Evolutionary conservation across 2,888 invertebrate species (phyloP), one percentile per base, ranked within the genome.

Genomic region (Scaptodrosophila latifasciaeformis): DNA sequence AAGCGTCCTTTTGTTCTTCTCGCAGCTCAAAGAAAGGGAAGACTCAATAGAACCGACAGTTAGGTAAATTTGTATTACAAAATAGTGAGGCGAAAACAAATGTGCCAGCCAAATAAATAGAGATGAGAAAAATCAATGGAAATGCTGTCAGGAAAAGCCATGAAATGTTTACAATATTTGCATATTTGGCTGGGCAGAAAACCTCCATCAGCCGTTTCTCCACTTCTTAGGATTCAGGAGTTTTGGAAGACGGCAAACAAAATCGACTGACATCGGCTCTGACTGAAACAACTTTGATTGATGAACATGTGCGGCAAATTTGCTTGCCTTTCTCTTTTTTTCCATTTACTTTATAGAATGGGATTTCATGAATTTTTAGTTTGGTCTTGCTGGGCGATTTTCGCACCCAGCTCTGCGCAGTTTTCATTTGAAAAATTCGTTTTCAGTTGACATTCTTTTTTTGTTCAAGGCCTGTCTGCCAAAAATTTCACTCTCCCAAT

Each of bases 291-390:
- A 63, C 75, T 74, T 77, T 77, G 72, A 72, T 72, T 72, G 78
- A 72, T 77, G 72, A 72, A 77, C 78, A 77, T 72, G 65, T 72
- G 77, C 59, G 54, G 49, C 65, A 53, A 48, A 59, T 67, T 19
- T 9, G 42, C 27, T 30, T 35, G 12, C 44, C 18, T 21, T 27
- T 42, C 6, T 24, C 17, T 35, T 2, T 49, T 49, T 42, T 35
- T 6, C 7, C 9, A 1, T 2, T 17, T n/a, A 12, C 10, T n/a
- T 35, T 12, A 6, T n/a, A 17, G 29, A 31, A 12, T 5, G 2
- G 35, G 2, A 13, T 48, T 44, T 44, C 77, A 74, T 63, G 53
- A 61, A 65, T 61, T 65, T 77, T 70, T 70, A 61, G 61, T 54
- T 50, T 49, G n/a, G 24, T 7, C 13, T 39, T 39, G 18, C 13